Conservation (phyloP, 2,113 vertebrate genomes). For the Urocolius indicus region DNA sequence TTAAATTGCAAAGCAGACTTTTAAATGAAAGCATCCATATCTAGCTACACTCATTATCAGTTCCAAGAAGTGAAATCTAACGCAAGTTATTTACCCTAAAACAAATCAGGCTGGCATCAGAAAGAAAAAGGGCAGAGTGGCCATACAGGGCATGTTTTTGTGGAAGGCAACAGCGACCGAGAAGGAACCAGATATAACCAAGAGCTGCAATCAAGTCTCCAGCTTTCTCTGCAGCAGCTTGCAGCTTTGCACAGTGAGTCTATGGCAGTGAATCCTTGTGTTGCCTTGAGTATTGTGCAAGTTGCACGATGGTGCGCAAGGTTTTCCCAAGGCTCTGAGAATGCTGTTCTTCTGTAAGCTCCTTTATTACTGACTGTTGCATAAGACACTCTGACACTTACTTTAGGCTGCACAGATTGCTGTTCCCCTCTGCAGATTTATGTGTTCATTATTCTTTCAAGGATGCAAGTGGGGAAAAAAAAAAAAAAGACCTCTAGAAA, state of each 20-base stretch:
- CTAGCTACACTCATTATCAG: conserved; percentile 28
- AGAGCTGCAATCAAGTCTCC: not conserved
- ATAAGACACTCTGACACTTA: not conserved
- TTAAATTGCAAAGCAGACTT: conserved; percentile 36
- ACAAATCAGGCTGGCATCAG: not conserved
- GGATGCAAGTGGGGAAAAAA: not conserved
- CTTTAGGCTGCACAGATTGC: not conserved
- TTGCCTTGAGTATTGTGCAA: not conserved
- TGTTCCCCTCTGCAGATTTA: not conserved
- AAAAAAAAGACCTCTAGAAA: not conserved
- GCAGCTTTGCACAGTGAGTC: not conserved
- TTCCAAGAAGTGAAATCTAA: conserved; percentile 48
- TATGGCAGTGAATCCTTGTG: accelerated
- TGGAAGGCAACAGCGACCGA: not conserved
- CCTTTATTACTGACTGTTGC: not conserved
- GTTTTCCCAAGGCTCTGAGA: not conserved
- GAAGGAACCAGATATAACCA: not conserved
- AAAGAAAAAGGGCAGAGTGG: not conserved
- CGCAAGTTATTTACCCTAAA: not conserved
- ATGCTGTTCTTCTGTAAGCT: not conserved
- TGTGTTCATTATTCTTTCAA: not conserved
- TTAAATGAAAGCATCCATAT: conserved; percentile 54
- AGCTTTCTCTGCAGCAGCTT: not conserved
- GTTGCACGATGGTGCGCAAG: accelerated
- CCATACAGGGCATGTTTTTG: not conserved